These are phyloP conservation scores for Falco rusticolus DNA, from an alignment of 2,797 vertebrate genomes.

Conservation along the genomic window DNA sequence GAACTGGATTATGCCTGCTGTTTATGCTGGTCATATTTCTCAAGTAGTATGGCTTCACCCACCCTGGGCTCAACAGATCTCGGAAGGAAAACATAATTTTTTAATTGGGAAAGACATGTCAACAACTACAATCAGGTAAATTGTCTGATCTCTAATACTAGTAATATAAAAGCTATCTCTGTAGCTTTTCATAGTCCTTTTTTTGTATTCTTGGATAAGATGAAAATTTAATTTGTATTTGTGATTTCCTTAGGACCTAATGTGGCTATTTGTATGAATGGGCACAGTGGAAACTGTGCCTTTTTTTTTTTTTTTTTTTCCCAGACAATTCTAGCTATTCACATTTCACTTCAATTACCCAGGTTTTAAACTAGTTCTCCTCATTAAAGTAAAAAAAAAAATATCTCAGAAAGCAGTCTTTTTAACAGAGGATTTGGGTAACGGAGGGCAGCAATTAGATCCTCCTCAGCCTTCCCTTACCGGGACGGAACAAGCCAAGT, in stretches of 20 bases:
- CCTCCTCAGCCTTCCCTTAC: background rate
- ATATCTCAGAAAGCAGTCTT: background rate
- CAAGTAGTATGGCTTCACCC: constrained; percentile 93
- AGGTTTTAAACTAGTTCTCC: background rate
- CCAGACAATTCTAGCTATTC: background rate
- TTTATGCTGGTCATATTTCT: constrained; percentile 95
- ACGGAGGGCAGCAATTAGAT: background rate
- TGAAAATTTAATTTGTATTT: background rate
- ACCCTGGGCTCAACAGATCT: constrained; percentile 85
- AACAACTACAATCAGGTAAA: constrained; percentile 83
- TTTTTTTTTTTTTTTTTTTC: background rate
- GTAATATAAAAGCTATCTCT: background rate
- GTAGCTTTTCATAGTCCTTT: background rate
- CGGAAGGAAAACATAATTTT: constrained; percentile 77
- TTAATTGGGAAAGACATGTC: constrained; percentile 80
- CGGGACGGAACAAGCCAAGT: background rate
- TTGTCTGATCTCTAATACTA: background rate
- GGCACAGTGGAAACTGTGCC: background rate
- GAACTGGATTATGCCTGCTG: constrained; percentile 98
- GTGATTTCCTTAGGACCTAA: background rate
- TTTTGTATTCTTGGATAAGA: background rate
- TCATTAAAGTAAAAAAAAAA: background rate
- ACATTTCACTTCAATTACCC: background rate
- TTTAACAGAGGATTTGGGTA: background rate
- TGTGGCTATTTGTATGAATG: background rate